Percentiles rank a stretch among this genome's conserved stretches.
Evolutionary conservation across 2,797 vertebrate genomes (phyloP).

Genomic region (Liparis tanakae): DNA sequence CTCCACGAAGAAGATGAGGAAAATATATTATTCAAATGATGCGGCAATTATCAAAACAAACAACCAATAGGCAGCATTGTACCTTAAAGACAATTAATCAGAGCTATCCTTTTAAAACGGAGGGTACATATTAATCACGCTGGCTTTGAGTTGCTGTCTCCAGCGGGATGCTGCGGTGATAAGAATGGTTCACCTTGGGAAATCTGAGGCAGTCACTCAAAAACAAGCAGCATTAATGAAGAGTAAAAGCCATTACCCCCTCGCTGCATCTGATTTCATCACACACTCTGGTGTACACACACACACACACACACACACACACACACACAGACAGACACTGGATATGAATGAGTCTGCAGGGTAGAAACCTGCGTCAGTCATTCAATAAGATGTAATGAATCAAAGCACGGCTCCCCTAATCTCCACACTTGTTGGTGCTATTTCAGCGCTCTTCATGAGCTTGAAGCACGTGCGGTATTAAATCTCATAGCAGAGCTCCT

Average conservation of each 20-base stretch:
- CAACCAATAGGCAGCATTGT: conserved; percentile 78
- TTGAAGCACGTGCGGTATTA: conserved; percentile 73
- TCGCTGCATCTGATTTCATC: conserved; percentile 77
- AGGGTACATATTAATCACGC: conserved; percentile 79
- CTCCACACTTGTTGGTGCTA: conserved; percentile 77
- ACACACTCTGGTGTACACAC: conserved; percentile 52
- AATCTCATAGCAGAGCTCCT: conserved; percentile 65
- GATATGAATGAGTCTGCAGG: conserved; percentile 75
- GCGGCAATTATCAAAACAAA: conserved; percentile 75
- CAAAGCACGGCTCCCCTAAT: conserved; percentile 74
- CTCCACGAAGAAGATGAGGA: conserved; percentile 62
- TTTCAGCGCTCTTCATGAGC: conserved; percentile 73
- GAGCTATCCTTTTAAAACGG: conserved; percentile 77
- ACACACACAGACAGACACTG: conserved; percentile 34
- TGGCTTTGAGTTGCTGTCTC: conserved; percentile 71
- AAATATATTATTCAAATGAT: conserved; percentile 80
- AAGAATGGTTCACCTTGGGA: conserved; percentile 81
- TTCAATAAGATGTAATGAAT: conserved; percentile 79
- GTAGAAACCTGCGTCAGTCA: conserved; percentile 71
- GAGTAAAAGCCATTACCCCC: conserved; percentile 81
- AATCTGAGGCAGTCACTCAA: conserved; percentile 81
- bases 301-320: conserved; percentile 32
- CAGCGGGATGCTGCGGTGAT: conserved; percentile 65
- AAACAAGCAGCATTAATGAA: conserved; percentile 84
- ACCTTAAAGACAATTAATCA: conserved; percentile 84